Evolutionary conservation across 2,113 vertebrate genomes (phyloP), one percentile per base, ranked within the genome.

Genomic region (Tamias sibiricus): DNA sequence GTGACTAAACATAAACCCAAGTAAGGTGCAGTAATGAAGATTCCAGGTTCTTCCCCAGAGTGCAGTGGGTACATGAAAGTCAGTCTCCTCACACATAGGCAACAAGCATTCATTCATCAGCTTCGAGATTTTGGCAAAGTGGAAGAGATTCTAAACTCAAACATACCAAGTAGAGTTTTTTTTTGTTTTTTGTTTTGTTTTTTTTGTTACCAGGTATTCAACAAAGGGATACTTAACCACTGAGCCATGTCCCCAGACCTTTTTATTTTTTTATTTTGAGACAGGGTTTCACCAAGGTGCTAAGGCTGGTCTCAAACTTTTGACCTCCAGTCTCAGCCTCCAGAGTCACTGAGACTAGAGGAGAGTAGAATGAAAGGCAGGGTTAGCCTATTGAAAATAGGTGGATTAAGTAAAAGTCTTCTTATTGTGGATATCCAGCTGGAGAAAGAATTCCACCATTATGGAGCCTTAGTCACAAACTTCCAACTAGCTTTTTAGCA

Each of bases 391-490:
- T 0, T 4, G 42, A 84, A 94, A 88, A 88, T 10, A 66, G 17
- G 26, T 42, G 16, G 6, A n/a, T 42, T 81, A 35, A 30, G 11
- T 66, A 47, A 85, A 91, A 87, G 54, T 62, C 37, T 84, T 80
- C 26, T 16, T 1, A 88, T 40, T 35, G 32, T 66, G 71, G 54
- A 28, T 66, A 74, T 54, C 54, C 64, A 85, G 47, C 1, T 77
- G 30, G 81, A 91, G 87, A 91, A 11, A 40, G 9, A 77, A 90
- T 57, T 86, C 22, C 4, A 86, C 81, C 44, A 72, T 35, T 59
- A 92, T 62, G 8, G 1, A 81, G 32, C 20, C n/a, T 85, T 40
- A 64, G 44, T 35, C 71, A 57, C 17, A 49, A 75, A 5, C 32
- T 77, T 72, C 42, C 69, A 66, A 12, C 57, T 37, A 64, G 14